Percentiles rank a stretch among this genome's conserved stretches.
Conservation (phyloP, 2,113 vertebrate species). For the Salvator merianae region DNA sequence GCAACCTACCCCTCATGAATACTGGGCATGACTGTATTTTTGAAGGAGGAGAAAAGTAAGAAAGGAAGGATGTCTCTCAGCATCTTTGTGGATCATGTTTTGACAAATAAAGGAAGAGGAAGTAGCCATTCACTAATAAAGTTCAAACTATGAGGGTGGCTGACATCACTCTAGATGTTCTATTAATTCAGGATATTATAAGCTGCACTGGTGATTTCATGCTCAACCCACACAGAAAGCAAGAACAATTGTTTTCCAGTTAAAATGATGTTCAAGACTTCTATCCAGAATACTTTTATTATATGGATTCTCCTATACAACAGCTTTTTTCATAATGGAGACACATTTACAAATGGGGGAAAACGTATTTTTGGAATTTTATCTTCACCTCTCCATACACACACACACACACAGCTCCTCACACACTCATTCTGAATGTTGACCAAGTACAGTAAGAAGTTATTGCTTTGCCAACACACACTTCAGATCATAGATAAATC, state of each 20-base stretch:
- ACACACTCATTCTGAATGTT: conserved; percentile 51
- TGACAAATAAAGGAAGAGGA: neutral
- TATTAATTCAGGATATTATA: conserved; percentile 66
- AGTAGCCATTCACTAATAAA: neutral
- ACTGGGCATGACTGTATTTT: no score
- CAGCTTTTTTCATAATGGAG: conserved; percentile 55
- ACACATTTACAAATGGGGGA: conserved; percentile 69
- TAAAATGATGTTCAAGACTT: conserved; percentile 58
- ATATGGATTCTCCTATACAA: conserved; percentile 80
- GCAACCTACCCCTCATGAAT: no score
- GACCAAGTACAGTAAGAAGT: conserved; percentile 58
- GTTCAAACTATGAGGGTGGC: conserved; percentile 46
- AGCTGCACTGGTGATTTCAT: conserved; percentile 43
- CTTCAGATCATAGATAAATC: conserved; percentile 62
- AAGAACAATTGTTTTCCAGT: conserved; percentile 32
- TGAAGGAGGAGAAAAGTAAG: no score
- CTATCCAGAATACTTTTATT: conserved; percentile 83
- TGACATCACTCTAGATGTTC: conserved; percentile 64
- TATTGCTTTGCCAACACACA: conserved; percentile 67
- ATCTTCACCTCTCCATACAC: neutral
- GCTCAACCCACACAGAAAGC: conserved; percentile 9
- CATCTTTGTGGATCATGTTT: no score
- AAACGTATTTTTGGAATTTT: conserved; percentile 32
- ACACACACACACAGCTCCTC: conserved; percentile 52
- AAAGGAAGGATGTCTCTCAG: no score